Evolutionary conservation across 2,113 vertebrate genomes (phyloP).

Genomic region (Riparia riparia): DNA sequence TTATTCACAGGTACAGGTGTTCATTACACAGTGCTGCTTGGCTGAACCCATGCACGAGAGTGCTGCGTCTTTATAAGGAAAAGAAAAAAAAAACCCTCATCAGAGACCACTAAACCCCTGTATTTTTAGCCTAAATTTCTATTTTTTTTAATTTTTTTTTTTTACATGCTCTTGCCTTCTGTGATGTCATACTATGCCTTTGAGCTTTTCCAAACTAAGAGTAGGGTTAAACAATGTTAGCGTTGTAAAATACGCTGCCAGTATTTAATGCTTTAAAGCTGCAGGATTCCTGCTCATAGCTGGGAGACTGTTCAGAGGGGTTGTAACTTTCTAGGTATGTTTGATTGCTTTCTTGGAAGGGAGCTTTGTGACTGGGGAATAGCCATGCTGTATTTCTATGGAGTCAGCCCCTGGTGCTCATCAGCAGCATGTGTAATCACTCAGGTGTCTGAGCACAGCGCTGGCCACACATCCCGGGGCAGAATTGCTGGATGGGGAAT

Average conservation of each 20-base stretch:
- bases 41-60: not conserved
- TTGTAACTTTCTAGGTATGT: not conserved
- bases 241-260: not conserved
- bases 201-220: not conserved
- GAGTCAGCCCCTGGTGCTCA: not conserved
- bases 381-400: not conserved
- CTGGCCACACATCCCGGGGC: fast-evolving
- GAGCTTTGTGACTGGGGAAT: not conserved
- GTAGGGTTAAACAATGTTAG: not conserved
- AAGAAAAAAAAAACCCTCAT: not conserved
- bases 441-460: not conserved
- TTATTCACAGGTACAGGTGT: not conserved
- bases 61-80: not conserved
- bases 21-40: not conserved
- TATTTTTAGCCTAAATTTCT: not conserved
- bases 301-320: not conserved
- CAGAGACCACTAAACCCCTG: not conserved
- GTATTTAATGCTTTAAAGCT: not conserved
- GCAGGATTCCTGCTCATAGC: not conserved
- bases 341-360: not conserved
- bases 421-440: not conserved
- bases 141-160: not conserved
- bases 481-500: not conserved
- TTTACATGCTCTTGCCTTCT: not conserved
- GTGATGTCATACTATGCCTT: not conserved